phyloP scores from a whole-genome alignment of 1,140 invertebrate species.

The Heliconius himera region DNA sequence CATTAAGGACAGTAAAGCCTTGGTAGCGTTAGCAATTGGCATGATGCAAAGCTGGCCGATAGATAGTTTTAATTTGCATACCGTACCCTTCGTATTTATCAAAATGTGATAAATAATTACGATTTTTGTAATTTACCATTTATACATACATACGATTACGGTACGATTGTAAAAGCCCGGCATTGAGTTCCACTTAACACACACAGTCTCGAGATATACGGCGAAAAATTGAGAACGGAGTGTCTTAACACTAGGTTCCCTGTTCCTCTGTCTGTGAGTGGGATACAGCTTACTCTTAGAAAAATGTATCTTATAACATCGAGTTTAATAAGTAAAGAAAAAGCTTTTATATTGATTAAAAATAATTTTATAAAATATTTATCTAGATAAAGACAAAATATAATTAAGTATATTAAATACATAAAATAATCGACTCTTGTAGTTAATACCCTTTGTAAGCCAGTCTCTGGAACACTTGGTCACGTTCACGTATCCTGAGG shows the following conservation, averaged over 20 bases:
- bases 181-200: too few relatives aligned
- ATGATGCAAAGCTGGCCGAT: not conserved
- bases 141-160: too few relatives aligned
- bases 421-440: not conserved
- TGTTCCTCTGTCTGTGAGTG: too few relatives aligned
- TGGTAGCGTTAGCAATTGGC: conserved; percentile 23
- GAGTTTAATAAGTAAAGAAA: not conserved
- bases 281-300: not conserved
- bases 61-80: conserved; percentile 8
- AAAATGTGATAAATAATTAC: too few relatives aligned
- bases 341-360: not conserved
- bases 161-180: too few relatives aligned
- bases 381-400: too few relatives aligned
- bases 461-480: conserved; percentile 32
- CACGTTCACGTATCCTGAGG: conserved; percentile 50
- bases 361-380: not conserved
- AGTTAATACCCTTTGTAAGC: conserved; percentile 12
- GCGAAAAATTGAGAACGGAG: too few relatives aligned
- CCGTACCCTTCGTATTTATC: not conserved
- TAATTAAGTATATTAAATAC: not conserved
- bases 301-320: not conserved
- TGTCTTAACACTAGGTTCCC: too few relatives aligned
- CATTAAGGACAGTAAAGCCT: conserved; percentile 40
- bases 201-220: too few relatives aligned
- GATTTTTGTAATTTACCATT: too few relatives aligned